Conservation (phyloP, 2,797 vertebrate species). For the Eremophila alpestris region DNA sequence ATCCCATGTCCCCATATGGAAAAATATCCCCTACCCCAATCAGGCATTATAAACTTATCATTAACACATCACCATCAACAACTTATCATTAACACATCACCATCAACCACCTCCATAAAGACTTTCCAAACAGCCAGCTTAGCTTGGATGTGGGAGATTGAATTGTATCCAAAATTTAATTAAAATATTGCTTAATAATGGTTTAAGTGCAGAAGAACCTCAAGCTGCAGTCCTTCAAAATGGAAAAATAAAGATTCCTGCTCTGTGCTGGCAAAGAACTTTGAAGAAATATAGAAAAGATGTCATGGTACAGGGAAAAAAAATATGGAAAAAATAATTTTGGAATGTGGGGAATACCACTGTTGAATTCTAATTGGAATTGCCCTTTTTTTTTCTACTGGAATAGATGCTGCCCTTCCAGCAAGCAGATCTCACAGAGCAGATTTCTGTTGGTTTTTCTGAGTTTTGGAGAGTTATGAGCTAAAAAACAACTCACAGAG, state of each 20-base stretch:
- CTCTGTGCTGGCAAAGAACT: background rate
- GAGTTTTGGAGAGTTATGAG: background rate
- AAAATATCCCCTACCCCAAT: background rate
- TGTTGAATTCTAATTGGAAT: background rate
- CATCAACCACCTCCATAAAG: background rate
- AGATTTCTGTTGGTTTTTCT: background rate
- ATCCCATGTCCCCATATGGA: accelerated
- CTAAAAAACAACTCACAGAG: background rate
- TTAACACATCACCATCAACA: background rate
- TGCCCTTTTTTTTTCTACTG: background rate
- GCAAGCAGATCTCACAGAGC: background rate
- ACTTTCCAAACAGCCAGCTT: background rate
- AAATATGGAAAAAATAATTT: background rate
- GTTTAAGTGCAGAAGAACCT: background rate
- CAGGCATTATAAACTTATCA: background rate
- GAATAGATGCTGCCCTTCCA: background rate
- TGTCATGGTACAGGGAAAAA: accelerated
- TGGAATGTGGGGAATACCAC: accelerated
- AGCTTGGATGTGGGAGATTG: background rate
- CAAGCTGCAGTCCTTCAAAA: background rate
- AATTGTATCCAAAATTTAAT: background rate
- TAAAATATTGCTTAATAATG: background rate
- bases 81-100: background rate
- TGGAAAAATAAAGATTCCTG: background rate
- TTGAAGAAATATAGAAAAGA: background rate